Conservation (phyloP, 2,113 vertebrate species). For the Zosterops hypoxanthus region DNA sequence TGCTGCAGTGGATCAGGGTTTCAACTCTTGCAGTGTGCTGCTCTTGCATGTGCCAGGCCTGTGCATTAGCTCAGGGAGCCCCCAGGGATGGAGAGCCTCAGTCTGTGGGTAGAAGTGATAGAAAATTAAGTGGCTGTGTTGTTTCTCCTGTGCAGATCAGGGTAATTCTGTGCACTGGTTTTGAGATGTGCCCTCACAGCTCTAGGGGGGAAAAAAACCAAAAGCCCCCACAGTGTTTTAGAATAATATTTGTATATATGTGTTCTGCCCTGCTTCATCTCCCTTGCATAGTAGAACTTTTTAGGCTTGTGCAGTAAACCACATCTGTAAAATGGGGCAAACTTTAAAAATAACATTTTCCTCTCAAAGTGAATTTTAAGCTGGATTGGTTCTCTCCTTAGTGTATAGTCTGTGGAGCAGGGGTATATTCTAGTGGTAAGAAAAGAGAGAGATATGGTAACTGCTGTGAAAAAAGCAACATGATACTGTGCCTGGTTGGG, state of each 20-base stretch:
- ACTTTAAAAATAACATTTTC: not conserved
- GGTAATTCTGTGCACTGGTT: not conserved
- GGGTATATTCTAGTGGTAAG: not conserved
- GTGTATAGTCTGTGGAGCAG: not conserved
- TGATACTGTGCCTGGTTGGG: not conserved
- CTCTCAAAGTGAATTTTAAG: not conserved
- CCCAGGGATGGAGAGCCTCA: not conserved
- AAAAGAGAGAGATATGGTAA: not conserved
- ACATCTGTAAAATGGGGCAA: not conserved
- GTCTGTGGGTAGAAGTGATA: not conserved
- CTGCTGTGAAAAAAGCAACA: not conserved
- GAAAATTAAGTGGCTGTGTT: fast-evolving
- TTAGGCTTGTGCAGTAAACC: not conserved
- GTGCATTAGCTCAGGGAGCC: not conserved
- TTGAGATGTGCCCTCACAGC: not conserved
- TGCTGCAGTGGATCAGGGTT: not conserved
- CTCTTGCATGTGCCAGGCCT: not conserved
- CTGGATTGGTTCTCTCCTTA: not conserved
- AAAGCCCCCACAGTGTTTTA: not conserved
- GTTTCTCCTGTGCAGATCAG: not conserved
- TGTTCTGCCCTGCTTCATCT: not conserved
- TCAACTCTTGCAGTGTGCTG: not conserved
- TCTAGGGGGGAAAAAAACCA: fast-evolving
- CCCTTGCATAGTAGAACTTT: not conserved
- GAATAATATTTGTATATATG: not conserved